Conservation (phyloP, 2,888 invertebrate species). For the Xestobium rufovillosum region DNA sequence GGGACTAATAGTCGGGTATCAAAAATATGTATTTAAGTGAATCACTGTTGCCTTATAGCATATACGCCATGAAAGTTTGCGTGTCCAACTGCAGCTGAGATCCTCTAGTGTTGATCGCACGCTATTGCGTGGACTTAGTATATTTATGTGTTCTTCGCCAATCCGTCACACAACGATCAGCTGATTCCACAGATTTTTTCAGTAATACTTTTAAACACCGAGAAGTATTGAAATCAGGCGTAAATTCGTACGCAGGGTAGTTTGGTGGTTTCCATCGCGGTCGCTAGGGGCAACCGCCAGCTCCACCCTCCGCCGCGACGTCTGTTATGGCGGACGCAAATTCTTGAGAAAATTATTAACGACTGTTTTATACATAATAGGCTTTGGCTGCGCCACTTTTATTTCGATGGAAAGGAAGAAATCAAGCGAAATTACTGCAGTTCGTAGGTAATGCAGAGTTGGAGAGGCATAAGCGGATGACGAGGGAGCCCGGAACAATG, state of each 20-base stretch:
- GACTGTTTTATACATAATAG: neutral
- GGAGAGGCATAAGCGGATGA: constrained; percentile 9
- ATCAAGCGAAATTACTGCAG: constrained; percentile 4
- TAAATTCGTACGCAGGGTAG: too few species aligned
- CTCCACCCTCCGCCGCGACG: constrained; percentile 28
- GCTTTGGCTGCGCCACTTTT: neutral
- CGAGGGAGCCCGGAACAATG: constrained; percentile 30
- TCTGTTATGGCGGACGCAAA: constrained; percentile 26
- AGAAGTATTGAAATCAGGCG: too few species aligned
- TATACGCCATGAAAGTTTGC: constrained; percentile 24
- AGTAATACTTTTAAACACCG: constrained; percentile 1
- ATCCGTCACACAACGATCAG: constrained; percentile 34
- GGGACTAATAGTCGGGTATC: too few species aligned
- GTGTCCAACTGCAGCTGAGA: constrained; percentile 29
- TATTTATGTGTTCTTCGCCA: constrained; percentile 37
- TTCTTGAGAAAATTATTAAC: neutral
- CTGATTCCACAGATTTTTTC: constrained; percentile 27
- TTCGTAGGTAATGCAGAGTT: neutral
- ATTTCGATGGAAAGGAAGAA: too few species aligned
- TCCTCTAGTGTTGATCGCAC: constrained; percentile 32
- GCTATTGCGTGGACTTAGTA: constrained; percentile 39
- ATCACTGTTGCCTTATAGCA: too few species aligned
- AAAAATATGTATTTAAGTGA: too few species aligned
- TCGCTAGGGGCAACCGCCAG: constrained; percentile 22
- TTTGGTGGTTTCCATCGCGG: constrained; percentile 21